Evolutionary conservation across 1,140 invertebrate species (phyloP).

Genomic region (Prorops nasuta): DNA sequence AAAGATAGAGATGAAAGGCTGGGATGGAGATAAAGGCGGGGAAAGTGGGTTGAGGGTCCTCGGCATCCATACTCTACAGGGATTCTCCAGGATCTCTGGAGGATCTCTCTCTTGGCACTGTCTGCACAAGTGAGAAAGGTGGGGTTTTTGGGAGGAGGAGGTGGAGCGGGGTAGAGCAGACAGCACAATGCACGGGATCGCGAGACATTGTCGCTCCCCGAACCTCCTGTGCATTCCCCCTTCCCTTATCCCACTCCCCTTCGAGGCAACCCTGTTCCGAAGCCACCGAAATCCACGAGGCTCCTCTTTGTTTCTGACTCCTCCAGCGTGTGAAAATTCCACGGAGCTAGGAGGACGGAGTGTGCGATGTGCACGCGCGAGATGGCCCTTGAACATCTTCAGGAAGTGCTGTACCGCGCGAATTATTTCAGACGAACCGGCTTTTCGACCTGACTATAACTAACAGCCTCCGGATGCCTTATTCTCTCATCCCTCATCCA

Average conservation of each 20-base stretch:
- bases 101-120: constrained; percentile 30
- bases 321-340: constrained; percentile 34
- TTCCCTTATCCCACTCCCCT: neutral
- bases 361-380: constrained; percentile 9
- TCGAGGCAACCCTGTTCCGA: constrained; percentile 9
- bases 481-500: too few relatives aligned
- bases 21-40: constrained; percentile 15
- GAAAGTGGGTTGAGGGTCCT: constrained; percentile 21
- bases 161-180: constrained; percentile 8
- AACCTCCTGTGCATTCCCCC: constrained; percentile 9
- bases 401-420: constrained; percentile 21
- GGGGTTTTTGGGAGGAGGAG: neutral
- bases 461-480: too few relatives aligned
- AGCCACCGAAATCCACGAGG: constrained; percentile 26
- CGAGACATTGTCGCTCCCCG: constrained; percentile 29
- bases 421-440: constrained; percentile 26
- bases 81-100: constrained; percentile 28
- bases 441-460: too few relatives aligned
- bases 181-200: constrained; percentile 33
- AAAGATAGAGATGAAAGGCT: constrained; percentile 13
- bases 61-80: constrained; percentile 22
- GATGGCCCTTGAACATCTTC: constrained; percentile 22
- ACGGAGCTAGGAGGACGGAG: neutral
- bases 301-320: constrained; percentile 29
- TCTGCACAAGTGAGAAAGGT: constrained; percentile 20